phyloP scores from a whole-genome alignment of 2,888 invertebrate genomes.

The Carabus problematicus region DNA sequence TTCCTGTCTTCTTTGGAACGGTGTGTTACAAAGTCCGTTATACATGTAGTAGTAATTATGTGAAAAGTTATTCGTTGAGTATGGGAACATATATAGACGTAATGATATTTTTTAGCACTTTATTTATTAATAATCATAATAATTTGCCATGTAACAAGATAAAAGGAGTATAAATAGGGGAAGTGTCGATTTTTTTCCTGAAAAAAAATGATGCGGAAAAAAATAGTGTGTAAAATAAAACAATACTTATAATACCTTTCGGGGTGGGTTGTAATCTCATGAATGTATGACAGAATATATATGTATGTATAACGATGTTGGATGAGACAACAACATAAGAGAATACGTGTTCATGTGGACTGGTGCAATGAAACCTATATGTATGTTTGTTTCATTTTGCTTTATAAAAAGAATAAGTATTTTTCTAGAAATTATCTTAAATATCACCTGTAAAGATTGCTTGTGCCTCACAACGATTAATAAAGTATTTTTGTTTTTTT shows the following conservation, averaged over 20 bases:
- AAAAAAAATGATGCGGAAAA: slow-evolving; percentile 8
- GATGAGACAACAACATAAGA: too few relatives aligned
- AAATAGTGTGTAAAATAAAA: too few relatives aligned
- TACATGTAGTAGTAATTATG: neutral
- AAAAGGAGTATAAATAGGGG: slow-evolving; percentile 34
- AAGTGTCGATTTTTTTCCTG: slow-evolving; percentile 15
- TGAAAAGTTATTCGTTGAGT: too few relatives aligned
- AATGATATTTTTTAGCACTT: slow-evolving; percentile 25
- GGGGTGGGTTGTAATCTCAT: too few relatives aligned
- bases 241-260: too few relatives aligned
- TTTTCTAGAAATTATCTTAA: neutral
- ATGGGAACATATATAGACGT: neutral
- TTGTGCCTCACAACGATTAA: slow-evolving; percentile 33
- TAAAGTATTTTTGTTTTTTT: slow-evolving; percentile 25
- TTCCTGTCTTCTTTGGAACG: neutral
- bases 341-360: too few relatives aligned
- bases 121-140: slow-evolving; percentile 39
- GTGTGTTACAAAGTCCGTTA: neutral
- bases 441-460: slow-evolving; percentile 32
- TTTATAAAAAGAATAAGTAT: too few relatives aligned
- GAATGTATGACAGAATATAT: too few relatives aligned
- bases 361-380: too few relatives aligned
- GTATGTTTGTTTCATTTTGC: neutral
- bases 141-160: slow-evolving; percentile 39
- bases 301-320: too few relatives aligned